Base-by-base conservation (phyloP, 2,113 vertebrate genomes). In the Hyperopisus bebe region DNA sequence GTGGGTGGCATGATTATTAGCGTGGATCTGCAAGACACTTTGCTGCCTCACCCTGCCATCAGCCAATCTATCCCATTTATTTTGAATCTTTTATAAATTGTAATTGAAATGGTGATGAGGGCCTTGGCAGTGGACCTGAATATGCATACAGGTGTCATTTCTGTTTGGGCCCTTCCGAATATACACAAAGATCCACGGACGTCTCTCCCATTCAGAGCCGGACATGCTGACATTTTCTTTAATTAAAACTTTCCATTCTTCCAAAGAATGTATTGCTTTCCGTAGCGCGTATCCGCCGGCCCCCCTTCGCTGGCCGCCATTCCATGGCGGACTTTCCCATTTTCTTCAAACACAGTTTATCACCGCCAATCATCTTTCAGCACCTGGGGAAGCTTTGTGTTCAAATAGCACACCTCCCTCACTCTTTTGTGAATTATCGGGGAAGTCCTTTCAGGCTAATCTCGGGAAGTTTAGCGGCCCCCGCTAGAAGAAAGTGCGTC, bases 361-460 rank as follows among this genome's bases (percentile, higher is more conserved):
- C 89, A 4, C 46, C 17, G 47, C 6, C 44, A 51, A 77, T 87
- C 89, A 87, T 35, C 42, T 89, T n/a, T 55, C 35, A n/a, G 4
- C 31, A 55, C 88, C 51, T 58, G 88, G 42, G 21, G 62, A 66
- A 86, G 88, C 90, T 48, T 86, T 88, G 51, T 88, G 86, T 89
- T 62, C 89, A 48, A 77, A 87, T 90, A 89, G 89, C 90, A 90
- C 89, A 90, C 88, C 46, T 89, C 89, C 11, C 24, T 74, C 27
- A 66, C 89, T 86, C 51, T 21, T 89, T 88, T 90, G 48, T 39
- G 51, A 90, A 91, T 91, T 91, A 93, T 90, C 88, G 80, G 88
- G 80, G 74, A 91, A 82, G 88, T 90, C 86, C 21, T 89, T 91
- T 62, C 50, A 91, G 87, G 47, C 66, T 55, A 53, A 87, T 90